Evolutionary conservation across 1,140 invertebrate genomes (phyloP), one percentile per base, ranked within the genome.

Genomic region (Dolichoris vasculosae): DNA sequence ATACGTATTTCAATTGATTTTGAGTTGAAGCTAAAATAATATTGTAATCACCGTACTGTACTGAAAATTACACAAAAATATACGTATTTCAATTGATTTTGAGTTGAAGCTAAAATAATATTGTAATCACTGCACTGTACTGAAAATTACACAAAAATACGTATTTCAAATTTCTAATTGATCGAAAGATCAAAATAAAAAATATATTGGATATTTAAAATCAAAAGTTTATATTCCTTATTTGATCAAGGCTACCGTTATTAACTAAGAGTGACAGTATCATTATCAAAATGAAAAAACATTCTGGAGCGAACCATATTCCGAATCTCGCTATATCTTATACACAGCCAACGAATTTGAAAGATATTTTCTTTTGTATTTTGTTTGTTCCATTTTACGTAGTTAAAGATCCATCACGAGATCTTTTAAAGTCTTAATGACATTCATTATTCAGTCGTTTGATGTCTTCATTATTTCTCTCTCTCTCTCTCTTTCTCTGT

Each of bases 291-390:
- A 83, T 83, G 30, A 86, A 86, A 86, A 86, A 86, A 79, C 76
- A 71, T 83, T 71, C 32, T 86, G 38, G 48, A 77, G 75, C 63
- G 43, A 86, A 82, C 43, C 80, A 82, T 67, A 48, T 67, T 78
- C 71, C 73, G 73, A 86, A 86, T 77, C 73, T 86, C 73, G 59
- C 69, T 77, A 86, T 43, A 77, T 83, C 75, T 55, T 83, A 86
- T 80, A 86, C 85, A 86, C 85, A 86, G 85, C 85, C 85, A 86
- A 86, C 81, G 51, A 83, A 86, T 83, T 86, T 83, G 69, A 83
- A 86, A 83, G 75, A 77, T 82, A 82, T 82, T 83, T 85, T 78
- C 67, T 51, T 51, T 59, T 17, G 32, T 85, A 64, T 59, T 67
- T 79, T 71, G 9, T 85, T 85, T 73, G 46, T 79, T 86, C 59